phyloP scores from a whole-genome alignment of 2,888 invertebrate species.

The Taphrorychus bicolor region DNA sequence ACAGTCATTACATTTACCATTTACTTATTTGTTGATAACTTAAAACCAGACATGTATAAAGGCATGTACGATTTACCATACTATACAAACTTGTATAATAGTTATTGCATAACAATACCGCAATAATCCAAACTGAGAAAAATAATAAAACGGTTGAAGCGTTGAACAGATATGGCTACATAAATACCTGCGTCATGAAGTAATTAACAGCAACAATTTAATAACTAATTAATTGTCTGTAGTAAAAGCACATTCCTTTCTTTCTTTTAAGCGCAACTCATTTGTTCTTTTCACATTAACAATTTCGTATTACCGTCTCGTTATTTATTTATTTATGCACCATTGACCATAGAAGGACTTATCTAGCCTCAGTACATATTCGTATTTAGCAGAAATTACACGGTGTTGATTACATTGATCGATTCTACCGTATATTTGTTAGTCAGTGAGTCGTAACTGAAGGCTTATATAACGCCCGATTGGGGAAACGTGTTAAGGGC shows the following conservation, averaged over 20 bases:
- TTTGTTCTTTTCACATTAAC: too few relatives aligned
- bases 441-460: neutral
- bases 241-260: neutral
- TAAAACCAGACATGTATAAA: neutral
- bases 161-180: neutral
- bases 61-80: too few relatives aligned
- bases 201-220: neutral
- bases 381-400: neutral
- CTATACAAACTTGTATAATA: too few relatives aligned
- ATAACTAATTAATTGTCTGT: neutral
- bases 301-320: too few relatives aligned
- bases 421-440: neutral
- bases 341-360: neutral
- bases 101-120: too few relatives aligned
- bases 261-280: neutral
- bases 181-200: neutral
- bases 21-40: neutral
- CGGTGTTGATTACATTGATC: neutral
- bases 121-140: neutral
- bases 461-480: neutral
- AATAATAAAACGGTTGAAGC: neutral
- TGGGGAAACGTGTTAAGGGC: neutral
- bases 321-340: neutral
- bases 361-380: neutral
- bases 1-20: neutral